phyloP scores from a whole-genome alignment of 1,140 invertebrate genomes.

The Megalopta genalis region DNA sequence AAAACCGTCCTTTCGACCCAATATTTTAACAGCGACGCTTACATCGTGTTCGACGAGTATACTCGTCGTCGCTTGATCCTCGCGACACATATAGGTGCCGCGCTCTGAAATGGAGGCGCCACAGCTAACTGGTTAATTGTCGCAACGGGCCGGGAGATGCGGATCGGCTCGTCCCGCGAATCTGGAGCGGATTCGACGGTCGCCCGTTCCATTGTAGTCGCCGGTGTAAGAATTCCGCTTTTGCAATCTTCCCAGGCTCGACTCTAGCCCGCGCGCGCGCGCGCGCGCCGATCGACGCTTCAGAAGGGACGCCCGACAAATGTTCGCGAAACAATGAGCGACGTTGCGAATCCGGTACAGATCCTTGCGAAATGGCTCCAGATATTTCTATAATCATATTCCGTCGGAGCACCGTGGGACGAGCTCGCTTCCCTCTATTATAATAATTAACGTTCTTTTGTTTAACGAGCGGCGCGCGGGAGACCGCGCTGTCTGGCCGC shows the following conservation, averaged over 20 bases:
- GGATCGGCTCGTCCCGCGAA: constrained; percentile 44
- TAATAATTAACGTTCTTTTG: constrained; percentile 3
- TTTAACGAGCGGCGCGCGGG: neutral
- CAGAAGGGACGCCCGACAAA: constrained; percentile 60
- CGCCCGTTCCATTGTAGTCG: constrained; percentile 68
- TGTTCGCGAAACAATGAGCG: constrained; percentile 63
- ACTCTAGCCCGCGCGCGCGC: too few relatives aligned
- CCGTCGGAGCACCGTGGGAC: constrained; percentile 32
- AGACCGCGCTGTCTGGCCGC: neutral
- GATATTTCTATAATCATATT: constrained; percentile 65
- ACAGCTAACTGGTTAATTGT: too few relatives aligned
- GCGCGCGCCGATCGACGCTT: constrained; percentile 60
- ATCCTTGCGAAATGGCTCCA: constrained; percentile 60
- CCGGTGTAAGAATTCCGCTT: constrained; percentile 73
- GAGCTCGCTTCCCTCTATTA: constrained; percentile 28
- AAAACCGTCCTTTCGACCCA: too few relatives aligned
- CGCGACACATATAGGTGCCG: too few relatives aligned
- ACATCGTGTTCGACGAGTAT: too few relatives aligned
- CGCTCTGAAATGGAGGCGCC: too few relatives aligned
- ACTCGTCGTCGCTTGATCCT: too few relatives aligned
- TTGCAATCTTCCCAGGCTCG: constrained; percentile 75
- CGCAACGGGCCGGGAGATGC: constrained; percentile 27
- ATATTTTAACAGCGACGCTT: too few relatives aligned
- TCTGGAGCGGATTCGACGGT: constrained; percentile 70
- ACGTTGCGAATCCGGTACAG: constrained; percentile 59